Base-by-base conservation (phyloP, 2,888 invertebrate genomes). In the Mayetiola destructor region DNA sequence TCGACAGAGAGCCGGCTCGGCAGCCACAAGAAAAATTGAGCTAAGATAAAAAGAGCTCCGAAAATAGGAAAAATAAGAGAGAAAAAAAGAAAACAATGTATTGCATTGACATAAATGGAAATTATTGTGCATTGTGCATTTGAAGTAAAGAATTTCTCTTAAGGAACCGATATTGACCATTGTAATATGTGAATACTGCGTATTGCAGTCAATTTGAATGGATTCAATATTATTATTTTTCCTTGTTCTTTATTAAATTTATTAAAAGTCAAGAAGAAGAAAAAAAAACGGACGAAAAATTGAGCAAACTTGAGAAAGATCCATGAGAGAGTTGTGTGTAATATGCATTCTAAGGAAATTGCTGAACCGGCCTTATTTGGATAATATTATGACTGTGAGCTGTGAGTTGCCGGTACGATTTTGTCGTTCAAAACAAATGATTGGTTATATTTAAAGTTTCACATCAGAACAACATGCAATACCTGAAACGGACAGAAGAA, bases 101-200 rank as follows among this genome's bases (percentile, higher is more conserved):
- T n/a, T 23, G 23, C 42, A 48, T 48, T 48, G 48, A 48, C 48
- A 27, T 48, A 48, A 48, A 48, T 48, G 48, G 48, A 48, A 48
- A 48, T 48, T 48, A 48, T 48, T 37, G 37, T 48, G 27, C 27
- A 48, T 48, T 37, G 37, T 48, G 27, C 27, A 48, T 48, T 48
- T 48, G 48, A 48, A 27, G 27, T 14, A 27, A 27, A 9, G 48
- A 48, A 48, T 48, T 48, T 48, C 27, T 27, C 16, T 23, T 27
- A 48, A 27, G 27, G 48, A 48, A 48, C 23, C 48, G 48, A 48
- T 48, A 48, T 48, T 48, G 48, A 48, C 48, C 48, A 48, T 48
- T 48, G 48, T 48, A 48, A 27, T 48, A 23, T 27, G 32, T 27
- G 48, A 27, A 48, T 48, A 48, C 23, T n/a, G n/a, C n/a, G n/a